phyloP scores from a whole-genome alignment of 2,113 vertebrate genomes.

The Carollia perspicillata region DNA sequence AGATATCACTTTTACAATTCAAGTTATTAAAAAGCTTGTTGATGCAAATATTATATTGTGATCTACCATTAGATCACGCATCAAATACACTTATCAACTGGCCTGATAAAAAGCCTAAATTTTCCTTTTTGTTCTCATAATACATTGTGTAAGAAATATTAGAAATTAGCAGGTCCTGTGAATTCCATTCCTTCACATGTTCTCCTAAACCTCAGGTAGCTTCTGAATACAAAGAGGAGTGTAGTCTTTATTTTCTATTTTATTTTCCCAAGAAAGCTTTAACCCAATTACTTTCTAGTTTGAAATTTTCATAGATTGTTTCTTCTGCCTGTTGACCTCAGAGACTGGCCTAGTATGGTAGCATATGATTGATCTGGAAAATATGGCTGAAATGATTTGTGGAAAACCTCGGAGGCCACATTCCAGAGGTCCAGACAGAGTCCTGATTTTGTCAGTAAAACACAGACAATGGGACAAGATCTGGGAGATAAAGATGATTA shows the following conservation, averaged over 20 bases:
- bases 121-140: neutral
- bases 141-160: neutral
- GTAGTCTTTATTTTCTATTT: neutral
- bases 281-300: neutral
- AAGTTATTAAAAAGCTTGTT: neutral
- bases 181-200: neutral
- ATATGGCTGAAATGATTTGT: neutral
- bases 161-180: neutral
- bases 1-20: neutral
- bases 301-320: neutral
- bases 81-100: neutral
- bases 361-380: neutral
- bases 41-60: neutral
- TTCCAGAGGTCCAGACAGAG: neutral
- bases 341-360: neutral
- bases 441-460: conserved; percentile 20
- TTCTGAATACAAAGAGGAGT: neutral
- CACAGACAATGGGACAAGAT: neutral
- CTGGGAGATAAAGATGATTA: neutral
- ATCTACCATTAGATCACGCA: neutral
- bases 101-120: neutral
- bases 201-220: neutral
- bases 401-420: neutral
- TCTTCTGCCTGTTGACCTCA: neutral
- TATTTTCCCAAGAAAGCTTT: neutral